phyloP scores from a whole-genome alignment of 1,140 invertebrate species.

The Rhagoletis pomonella region DNA sequence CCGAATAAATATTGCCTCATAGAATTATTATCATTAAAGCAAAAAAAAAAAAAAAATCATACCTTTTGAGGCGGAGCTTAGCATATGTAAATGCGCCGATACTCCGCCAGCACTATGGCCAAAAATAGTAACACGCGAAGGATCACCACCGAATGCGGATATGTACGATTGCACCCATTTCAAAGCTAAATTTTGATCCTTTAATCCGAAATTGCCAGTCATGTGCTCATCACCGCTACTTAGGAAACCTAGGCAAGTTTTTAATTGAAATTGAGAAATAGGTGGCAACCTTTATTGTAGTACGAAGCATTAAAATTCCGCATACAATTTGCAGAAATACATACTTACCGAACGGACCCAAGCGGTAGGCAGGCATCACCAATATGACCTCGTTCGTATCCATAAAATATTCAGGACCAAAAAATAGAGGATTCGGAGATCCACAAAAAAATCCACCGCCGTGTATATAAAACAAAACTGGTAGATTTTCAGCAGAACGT shows the following conservation, averaged over 20 bases:
- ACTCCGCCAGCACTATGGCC: constrained; percentile 78
- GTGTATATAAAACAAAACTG: constrained; percentile 80
- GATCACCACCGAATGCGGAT: constrained; percentile 73
- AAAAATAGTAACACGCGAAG: constrained; percentile 76
- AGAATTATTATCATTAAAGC: neutral
- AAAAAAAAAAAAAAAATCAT: constrained; percentile 58
- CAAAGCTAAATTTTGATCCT: constrained; percentile 77
- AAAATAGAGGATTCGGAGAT: constrained; percentile 64
- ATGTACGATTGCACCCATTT: constrained; percentile 74
- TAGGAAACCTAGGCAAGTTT: constrained; percentile 66
- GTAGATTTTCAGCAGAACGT: constrained; percentile 57
- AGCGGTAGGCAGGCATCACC: constrained; percentile 77
- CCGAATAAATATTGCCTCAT: too few species aligned
- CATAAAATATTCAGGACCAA: constrained; percentile 75
- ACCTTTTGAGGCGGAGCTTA: constrained; percentile 72
- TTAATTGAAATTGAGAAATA: too few species aligned
- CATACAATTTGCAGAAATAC: neutral
- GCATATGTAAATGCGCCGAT: constrained; percentile 74
- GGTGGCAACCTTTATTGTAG: neutral
- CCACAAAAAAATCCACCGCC: constrained; percentile 77
- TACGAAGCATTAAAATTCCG: neutral
- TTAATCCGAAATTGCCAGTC: constrained; percentile 78
- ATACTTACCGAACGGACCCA: constrained; percentile 74
- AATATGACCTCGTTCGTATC: constrained; percentile 75
- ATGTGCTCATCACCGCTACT: constrained; percentile 69